Base-by-base conservation (phyloP, 2,797 vertebrate species). In the Tenualosa ilisha region DNA sequence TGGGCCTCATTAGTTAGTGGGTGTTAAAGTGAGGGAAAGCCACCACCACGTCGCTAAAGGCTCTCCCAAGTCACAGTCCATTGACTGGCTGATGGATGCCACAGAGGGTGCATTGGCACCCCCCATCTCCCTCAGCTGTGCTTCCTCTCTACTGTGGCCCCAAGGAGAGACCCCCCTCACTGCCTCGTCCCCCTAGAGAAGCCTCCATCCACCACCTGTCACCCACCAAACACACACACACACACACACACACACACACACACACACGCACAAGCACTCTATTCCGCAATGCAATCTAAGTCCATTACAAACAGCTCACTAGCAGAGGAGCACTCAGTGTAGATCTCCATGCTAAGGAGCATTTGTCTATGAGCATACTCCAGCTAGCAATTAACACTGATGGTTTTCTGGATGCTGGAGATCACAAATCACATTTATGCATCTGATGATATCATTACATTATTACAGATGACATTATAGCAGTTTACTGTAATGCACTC, bases 391-490 rank as follows among this genome's bases (percentile, higher is more conserved):
- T 75, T 75, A 75, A 37, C 15, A 37, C 68, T 75, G 68, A 75
- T 75, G 68, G 37, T 43, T 75, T 75, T 43, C 31, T 20, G 68
- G 37, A 75, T 40, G 37, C 37, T 13, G 43, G 37, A 12, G 31
- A 75, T 75, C 68, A 75, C 68, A 75, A 75, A 75, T 75, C 68
- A 75, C 68, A 75, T 75, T 75, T 75, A 75, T 75, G 37, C 68
- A 75, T 15, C 68, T 37, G 31, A 75, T 75, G 68, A 75, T 75
- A 75, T 75, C 68, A 75, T 75, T 75, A 8, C 68, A 43, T 72
- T 75, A 75, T 75, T 75, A 75, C 31, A 40, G 31, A 43, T 75
- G 68, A 75, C 68, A 75, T 75, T 75, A 75, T 40, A 20, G 68
- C 68, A 75, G 68, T 75, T 43, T 75, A 75, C 68, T 40, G 68